Base-by-base conservation (phyloP, 2,113 vertebrate species). In the Myiozetetes cayanensis region DNA sequence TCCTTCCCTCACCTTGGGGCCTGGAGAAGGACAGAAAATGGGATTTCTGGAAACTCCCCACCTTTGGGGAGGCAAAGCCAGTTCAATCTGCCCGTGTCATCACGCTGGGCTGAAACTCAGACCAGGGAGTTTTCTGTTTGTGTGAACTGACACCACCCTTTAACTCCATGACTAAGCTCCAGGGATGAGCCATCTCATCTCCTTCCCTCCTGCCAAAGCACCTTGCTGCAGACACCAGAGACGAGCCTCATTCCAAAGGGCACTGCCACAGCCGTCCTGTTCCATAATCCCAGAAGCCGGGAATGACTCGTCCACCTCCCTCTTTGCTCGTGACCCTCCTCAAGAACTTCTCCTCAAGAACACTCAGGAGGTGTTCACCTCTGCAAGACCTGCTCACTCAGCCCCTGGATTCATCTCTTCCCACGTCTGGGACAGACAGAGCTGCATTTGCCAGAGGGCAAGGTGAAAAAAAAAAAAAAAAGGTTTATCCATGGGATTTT, bases 131-230 rank as follows among this genome's bases (percentile, higher is more conserved):
- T 91, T 89, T 93, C 95, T 79, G 23, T 68, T 55, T 67, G 67
- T 16, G n/a, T 22, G 44, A 47, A 77, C 14, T 68, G 91, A 65
- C 85, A 50, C 82, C 89, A 86, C 90, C 90, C 67, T 86, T 21
- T 17, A 65, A 65, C 61, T 47, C 84, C 68, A 6, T 96, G 92
- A 95, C 68, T 96, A 88, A 96, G 90, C 83, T 19, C 76, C 16
- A 10, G 87, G 75, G 62, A 68, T 83, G 92, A 91, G 90, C 90
- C 84, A 33, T 49, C n/a, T 17, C 77, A 35, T 77, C 67, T 62
- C 13, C 22, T 58, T 62, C 19, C 74, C 47, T 71, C 72, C 82
- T 91, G 87, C 72, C 52, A 25, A 39, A 67, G 71, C 68, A 17
- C 41, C 33, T 46, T 10, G 18, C 68, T 75, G 71, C 67, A 79